phyloP scores from a whole-genome alignment of 2,113 vertebrate genomes.

The Salvelinus fontinalis region DNA sequence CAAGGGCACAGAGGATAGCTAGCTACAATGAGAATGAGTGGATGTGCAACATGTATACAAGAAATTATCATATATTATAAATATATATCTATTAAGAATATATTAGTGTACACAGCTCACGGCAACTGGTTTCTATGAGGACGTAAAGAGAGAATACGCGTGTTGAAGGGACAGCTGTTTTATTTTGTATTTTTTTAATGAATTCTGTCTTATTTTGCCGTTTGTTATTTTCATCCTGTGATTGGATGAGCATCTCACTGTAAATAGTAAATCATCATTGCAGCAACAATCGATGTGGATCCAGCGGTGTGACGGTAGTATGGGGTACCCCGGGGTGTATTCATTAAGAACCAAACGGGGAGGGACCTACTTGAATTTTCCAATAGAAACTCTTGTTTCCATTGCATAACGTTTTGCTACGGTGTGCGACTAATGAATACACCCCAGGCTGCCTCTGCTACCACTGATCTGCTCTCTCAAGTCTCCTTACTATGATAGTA shows the following conservation, averaged over 20 bases:
- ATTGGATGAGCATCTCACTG: conserved; percentile 62
- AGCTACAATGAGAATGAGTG: conserved; percentile 76
- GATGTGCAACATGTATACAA: conserved; percentile 66
- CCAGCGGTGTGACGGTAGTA: conserved; percentile 43
- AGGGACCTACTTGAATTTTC: no score
- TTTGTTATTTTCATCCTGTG: conserved; percentile 23
- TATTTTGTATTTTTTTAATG: conserved; percentile 36
- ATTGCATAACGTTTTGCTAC: no score
- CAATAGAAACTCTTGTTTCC: no score
- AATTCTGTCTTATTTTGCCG: conserved; percentile 47
- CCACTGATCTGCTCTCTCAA: conserved; percentile 39
- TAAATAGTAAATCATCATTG: conserved; percentile 67
- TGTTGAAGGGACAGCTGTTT: conserved; percentile 68
- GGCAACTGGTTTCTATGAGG: conserved; percentile 66
- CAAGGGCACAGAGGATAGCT: conserved; percentile 86
- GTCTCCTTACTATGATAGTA: conserved; percentile 37
- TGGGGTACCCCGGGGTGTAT: no score
- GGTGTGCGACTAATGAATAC: neutral
- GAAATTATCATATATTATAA: conserved; percentile 66
- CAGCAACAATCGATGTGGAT: conserved; percentile 73
- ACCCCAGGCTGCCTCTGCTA: conserved; percentile 53
- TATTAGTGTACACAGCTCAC: conserved; percentile 64
- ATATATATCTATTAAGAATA: conserved; percentile 68
- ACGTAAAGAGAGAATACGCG: conserved; percentile 44
- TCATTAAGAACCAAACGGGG: no score